Evolutionary conservation across 2,113 vertebrate species (phyloP).

Genomic region (Chaetodon auriga): DNA sequence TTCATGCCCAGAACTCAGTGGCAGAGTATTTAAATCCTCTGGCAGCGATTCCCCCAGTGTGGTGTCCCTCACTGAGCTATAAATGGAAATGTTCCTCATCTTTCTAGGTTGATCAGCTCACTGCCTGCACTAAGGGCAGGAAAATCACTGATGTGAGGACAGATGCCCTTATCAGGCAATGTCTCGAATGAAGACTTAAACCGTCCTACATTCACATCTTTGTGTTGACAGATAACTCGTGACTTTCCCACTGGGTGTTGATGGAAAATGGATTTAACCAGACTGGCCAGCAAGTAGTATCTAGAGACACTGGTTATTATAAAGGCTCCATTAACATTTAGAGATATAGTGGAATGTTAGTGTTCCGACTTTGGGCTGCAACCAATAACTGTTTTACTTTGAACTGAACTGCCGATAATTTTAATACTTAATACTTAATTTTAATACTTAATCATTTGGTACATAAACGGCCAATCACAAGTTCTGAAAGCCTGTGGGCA

Average conservation of each 20-base stretch:
- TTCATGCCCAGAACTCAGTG: not conserved
- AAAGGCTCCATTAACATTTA: not conserved
- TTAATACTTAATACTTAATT: not conserved
- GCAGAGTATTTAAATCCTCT: slow-evolving; percentile 52
- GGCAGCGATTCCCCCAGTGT: slow-evolving; percentile 61
- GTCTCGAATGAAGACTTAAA: not conserved
- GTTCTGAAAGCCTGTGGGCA: not conserved
- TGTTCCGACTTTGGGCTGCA: not conserved
- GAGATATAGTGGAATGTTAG: no score
- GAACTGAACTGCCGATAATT: accelerated
- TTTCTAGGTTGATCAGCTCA: slow-evolving; percentile 65
- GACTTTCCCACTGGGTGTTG: not conserved
- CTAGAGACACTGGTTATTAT: not conserved
- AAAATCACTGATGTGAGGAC: slow-evolving; percentile 73
- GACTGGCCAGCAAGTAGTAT: not conserved
- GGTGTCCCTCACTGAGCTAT: slow-evolving; percentile 72
- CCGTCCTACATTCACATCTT: not conserved
- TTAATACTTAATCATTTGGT: not conserved
- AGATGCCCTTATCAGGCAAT: slow-evolving; percentile 75
- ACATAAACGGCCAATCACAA: not conserved
- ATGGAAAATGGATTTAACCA: not conserved
- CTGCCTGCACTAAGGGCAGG: slow-evolving; percentile 35
- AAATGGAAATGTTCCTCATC: slow-evolving; percentile 78
- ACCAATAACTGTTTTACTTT: not conserved
- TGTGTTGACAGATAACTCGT: not conserved